phyloP scores from a whole-genome alignment of 2,797 vertebrate genomes.

The Emydoidea blandingii region DNA sequence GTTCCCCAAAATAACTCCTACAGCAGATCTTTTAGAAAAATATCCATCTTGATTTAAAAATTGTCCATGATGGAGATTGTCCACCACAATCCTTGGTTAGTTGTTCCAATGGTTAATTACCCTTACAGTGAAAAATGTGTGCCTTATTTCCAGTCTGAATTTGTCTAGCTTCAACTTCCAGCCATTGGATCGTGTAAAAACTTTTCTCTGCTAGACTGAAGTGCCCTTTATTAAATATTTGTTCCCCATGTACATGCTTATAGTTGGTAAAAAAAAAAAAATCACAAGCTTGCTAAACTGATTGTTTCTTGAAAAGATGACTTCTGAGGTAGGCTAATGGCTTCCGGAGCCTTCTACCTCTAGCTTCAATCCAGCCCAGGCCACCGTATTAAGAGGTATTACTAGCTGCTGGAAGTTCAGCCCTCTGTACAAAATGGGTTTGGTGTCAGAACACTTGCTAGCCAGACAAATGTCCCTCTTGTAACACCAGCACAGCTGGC shows the following conservation, averaged over 20 bases:
- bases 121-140: background rate
- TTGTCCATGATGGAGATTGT: background rate
- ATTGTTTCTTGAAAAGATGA: background rate
- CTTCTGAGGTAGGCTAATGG: background rate
- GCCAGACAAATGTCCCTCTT: background rate
- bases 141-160: background rate
- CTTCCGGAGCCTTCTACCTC: background rate
- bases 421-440: background rate
- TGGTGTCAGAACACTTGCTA: background rate
- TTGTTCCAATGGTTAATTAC: background rate
- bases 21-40: background rate
- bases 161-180: background rate
- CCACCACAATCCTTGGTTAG: background rate
- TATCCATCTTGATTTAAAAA: background rate
- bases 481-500: background rate
- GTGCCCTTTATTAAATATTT: background rate
- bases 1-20: background rate
- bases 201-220: background rate
- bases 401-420: background rate
- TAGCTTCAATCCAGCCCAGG: background rate
- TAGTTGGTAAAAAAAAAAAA: background rate
- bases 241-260: background rate
- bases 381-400: background rate
- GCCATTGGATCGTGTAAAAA: background rate
- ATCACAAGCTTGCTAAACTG: background rate